phyloP scores from a whole-genome alignment of 2,113 vertebrate species.

The Psittacula cyanocephala region DNA sequence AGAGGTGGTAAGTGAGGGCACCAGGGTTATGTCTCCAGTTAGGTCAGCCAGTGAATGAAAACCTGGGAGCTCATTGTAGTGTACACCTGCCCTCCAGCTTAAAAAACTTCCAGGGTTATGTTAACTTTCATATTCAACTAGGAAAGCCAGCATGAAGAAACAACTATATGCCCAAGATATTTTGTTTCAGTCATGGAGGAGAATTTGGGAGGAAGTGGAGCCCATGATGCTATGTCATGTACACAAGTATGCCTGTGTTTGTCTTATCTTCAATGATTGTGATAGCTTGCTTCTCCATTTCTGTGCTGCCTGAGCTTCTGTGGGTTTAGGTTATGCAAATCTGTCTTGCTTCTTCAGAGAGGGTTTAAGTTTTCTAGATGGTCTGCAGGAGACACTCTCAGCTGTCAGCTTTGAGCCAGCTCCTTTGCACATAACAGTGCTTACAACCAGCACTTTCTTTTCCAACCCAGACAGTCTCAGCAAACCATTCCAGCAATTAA shows the following conservation, averaged over 20 bases:
- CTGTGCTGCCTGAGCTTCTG: background rate
- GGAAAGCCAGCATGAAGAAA: background rate
- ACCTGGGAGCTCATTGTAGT: background rate
- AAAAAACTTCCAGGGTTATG: background rate
- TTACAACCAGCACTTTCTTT: background rate
- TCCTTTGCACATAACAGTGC: background rate
- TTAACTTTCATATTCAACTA: background rate
- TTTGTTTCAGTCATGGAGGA: background rate
- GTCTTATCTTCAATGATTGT: rapidly evolving
- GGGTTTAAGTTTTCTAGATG: background rate
- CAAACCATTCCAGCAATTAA: background rate
- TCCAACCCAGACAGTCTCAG: background rate
- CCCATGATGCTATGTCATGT: rapidly evolving
- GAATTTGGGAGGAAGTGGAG: background rate
- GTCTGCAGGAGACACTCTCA: background rate
- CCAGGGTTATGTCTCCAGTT: background rate
- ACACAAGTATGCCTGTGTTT: rapidly evolving
- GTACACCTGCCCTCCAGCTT: background rate
- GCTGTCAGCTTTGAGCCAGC: background rate
- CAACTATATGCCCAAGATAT: background rate
- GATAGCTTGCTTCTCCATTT: background rate
- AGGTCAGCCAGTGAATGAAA: background rate
- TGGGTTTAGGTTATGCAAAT: background rate
- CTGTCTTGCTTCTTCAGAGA: background rate
- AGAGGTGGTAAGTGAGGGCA: rapidly evolving